Evolutionary conservation across 1,140 invertebrate genomes (phyloP).

Genomic region (Lepidostoma basale): DNA sequence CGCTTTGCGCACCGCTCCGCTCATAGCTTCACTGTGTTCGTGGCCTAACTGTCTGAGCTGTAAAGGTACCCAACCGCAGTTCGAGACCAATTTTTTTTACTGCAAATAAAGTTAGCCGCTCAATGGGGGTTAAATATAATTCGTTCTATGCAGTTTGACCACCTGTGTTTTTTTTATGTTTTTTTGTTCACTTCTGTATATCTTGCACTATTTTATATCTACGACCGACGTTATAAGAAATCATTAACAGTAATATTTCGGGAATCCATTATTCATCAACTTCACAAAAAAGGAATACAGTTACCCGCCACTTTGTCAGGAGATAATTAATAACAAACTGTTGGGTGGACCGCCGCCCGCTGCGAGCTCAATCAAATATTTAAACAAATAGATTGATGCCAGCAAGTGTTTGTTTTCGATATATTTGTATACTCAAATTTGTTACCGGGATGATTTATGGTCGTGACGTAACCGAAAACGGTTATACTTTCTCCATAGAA

Average conservation of each 20-base stretch:
- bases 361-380: slow-evolving; percentile 43
- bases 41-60: too few relatives aligned
- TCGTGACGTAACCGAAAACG: slow-evolving; percentile 42
- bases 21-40: too few relatives aligned
- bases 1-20: too few relatives aligned
- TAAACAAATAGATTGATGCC: slow-evolving; percentile 44
- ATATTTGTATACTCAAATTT: slow-evolving; percentile 43
- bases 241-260: slow-evolving; percentile 9
- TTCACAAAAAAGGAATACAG: slow-evolving; percentile 7
- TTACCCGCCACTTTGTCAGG: slow-evolving; percentile 36
- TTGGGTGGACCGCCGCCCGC: slow-evolving; percentile 23
- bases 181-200: too few relatives aligned
- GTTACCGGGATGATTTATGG: slow-evolving; percentile 40
- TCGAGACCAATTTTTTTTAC: too few relatives aligned
- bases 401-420: slow-evolving; percentile 43
- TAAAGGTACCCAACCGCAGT: too few relatives aligned
- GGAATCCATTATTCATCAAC: not conserved
- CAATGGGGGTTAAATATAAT: too few relatives aligned
- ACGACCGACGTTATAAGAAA: too few relatives aligned
- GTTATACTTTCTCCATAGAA: slow-evolving; percentile 13
- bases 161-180: too few relatives aligned
- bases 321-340: slow-evolving; percentile 34
- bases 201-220: too few relatives aligned
- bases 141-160: too few relatives aligned
- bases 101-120: too few relatives aligned